phyloP scores from a whole-genome alignment of 2,113 vertebrate species.

The Macaca nemestrina region DNA sequence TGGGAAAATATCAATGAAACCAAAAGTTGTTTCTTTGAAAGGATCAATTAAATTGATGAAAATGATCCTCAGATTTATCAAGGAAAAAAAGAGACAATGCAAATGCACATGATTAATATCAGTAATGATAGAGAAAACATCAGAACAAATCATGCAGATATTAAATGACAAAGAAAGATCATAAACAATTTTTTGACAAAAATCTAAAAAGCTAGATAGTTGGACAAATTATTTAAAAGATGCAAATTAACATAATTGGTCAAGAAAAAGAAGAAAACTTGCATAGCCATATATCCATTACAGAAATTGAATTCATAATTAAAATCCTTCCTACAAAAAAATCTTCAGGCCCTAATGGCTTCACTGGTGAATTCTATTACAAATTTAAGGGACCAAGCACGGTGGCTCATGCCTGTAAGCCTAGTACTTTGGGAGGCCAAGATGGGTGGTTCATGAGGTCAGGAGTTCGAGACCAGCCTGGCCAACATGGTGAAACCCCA shows the following conservation, averaged over 20 bases:
- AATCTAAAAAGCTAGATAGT: not conserved
- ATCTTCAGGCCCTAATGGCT: too few species aligned
- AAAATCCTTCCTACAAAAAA: not conserved
- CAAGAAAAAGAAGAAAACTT: not conserved
- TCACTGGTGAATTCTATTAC: too few species aligned
- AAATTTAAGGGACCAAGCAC: too few species aligned
- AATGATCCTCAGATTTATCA: not conserved
- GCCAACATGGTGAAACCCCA: too few species aligned
- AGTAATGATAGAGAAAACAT: not conserved
- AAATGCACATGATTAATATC: not conserved
- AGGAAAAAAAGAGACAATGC: not conserved
- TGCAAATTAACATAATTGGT: not conserved
- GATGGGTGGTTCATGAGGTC: too few species aligned
- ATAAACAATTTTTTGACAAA: not conserved
- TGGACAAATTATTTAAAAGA: not conserved
- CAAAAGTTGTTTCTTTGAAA: not conserved
- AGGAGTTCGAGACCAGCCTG: too few species aligned
- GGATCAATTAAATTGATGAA: not conserved
- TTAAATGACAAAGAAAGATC: not conserved
- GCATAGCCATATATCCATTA: not conserved
- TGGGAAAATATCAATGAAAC: too few species aligned
- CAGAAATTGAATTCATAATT: not conserved
- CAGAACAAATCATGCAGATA: not conserved
- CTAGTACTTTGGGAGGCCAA: too few species aligned
- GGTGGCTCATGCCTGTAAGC: too few species aligned